These are phyloP conservation scores for Takifugu flavidus DNA, from an alignment of 2,113 vertebrate genomes.

Conservation along the genomic window DNA sequence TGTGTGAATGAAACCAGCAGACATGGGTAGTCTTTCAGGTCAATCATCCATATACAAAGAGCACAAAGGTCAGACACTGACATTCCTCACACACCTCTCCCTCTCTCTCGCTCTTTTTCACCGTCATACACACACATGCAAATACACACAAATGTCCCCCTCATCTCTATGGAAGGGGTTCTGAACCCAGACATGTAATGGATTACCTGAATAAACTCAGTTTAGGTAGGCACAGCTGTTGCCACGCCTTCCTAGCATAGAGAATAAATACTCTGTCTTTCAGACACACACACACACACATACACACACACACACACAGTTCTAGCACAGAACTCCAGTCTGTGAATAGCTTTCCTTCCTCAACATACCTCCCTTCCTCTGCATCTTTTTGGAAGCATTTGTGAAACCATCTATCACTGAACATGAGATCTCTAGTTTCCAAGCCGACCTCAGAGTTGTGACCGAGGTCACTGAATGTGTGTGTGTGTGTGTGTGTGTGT, in stretches of 20 bases:
- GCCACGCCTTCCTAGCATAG: conserved; percentile 40
- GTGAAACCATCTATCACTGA: conserved; percentile 43
- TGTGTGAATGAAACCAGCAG: conserved; percentile 25
- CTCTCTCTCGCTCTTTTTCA: conserved; percentile 8
- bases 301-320: conserved; percentile 17
- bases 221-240: conserved; percentile 44
- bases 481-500: conserved; percentile 4
- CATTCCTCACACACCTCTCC: conserved; percentile 49
- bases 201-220: conserved; percentile 53
- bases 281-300: conserved; percentile 18
- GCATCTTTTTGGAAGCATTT: conserved; percentile 29
- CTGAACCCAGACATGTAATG: conserved; percentile 16
- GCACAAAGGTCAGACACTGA: conserved; percentile 38
- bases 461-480: no score
- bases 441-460: not conserved
- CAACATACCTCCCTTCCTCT: conserved; percentile 35
- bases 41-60: conserved; percentile 46
- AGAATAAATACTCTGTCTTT: conserved; percentile 8
- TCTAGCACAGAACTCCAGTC: conserved; percentile 30
- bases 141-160: conserved; percentile 8
- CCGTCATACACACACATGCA: conserved; percentile 13
- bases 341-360: conserved; percentile 51
- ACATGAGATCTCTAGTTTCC: not conserved
- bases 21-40: conserved; percentile 37
- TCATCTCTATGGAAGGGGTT: conserved; percentile 20